Evolutionary conservation across 2,797 vertebrate genomes (phyloP), one percentile per base, ranked within the genome.

Genomic region (Anisognathus igniventris): DNA sequence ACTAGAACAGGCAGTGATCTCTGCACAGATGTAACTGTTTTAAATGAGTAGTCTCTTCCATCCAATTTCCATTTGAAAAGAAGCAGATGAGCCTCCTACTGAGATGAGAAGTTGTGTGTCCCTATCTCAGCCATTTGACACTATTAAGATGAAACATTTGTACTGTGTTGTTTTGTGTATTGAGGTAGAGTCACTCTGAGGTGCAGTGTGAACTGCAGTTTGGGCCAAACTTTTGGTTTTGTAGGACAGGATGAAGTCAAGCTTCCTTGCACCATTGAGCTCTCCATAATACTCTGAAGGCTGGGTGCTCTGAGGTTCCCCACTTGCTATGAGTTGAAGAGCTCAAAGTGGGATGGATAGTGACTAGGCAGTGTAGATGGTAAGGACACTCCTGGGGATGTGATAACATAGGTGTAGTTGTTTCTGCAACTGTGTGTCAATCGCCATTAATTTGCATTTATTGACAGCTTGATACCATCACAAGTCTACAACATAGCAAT

Each of bases 391-490:
- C 67, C 50, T 53, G 54, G 67, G 66, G 51, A 66, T 66, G 39
- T 91, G 72, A 50, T 79, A 85, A 53, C 64, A 50, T 27, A 76
- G 64, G 58, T 87, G 42, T 82, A 93, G 88, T 54, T 83, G 68
- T 71, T 94, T 75, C 75, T 83, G 77, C 88, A 57, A 83, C 58
- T 72, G n/a, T 84, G 79, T 84, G 58, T 93, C 85, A 85, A 12
- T 51, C 56, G 77, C 73, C 70, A 88, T 95, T 96, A 88, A 71
- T 90, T 84, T 92, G 72, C 87, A 80, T 95, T 96, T 85, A 61
- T 79, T 88, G 33, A 20, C 84, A 93, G 80, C 85, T 96, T 80
- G 71, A 67, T 95, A 92, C 51, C 61, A 40, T 85, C 79, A 66
- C 84, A 95, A 72, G 88, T 96, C 96, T 96, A 94, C 79, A 93